Evolutionary conservation across 2,888 invertebrate genomes (phyloP).

Genomic region (Acronicta aceris): DNA sequence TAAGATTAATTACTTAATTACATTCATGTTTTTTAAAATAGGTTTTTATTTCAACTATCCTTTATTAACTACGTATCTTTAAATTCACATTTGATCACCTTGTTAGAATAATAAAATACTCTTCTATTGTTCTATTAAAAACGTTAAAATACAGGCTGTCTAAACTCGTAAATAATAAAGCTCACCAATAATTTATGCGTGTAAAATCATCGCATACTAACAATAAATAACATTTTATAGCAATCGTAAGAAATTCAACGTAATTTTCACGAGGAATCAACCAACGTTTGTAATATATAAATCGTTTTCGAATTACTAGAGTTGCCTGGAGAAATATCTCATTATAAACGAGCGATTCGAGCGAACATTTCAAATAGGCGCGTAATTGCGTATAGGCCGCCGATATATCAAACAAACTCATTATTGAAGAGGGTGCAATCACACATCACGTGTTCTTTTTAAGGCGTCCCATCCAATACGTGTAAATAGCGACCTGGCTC

Average conservation of each 20-base stretch:
- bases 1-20: no score
- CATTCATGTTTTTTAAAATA: no score
- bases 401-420: slow-evolving; percentile 77
- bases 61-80: no score
- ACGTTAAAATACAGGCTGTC: slow-evolving; percentile 47
- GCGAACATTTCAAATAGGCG: slow-evolving; percentile 73
- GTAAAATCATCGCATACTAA: slow-evolving; percentile 63
- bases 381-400: slow-evolving; percentile 74
- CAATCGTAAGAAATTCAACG: slow-evolving; percentile 64
- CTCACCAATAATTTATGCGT: slow-evolving; percentile 65
- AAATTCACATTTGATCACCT: neutral
- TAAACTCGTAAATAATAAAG: slow-evolving; percentile 59
- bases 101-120: slow-evolving; percentile 26
- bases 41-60: no score
- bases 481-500: slow-evolving; percentile 73
- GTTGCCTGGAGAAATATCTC: slow-evolving; percentile 75
- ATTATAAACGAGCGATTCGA: slow-evolving; percentile 69
- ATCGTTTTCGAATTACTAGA: slow-evolving; percentile 71
- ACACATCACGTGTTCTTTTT: slow-evolving; percentile 66
- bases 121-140: slow-evolving; percentile 30
- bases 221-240: slow-evolving; percentile 70
- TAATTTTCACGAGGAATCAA: slow-evolving; percentile 70
- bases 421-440: slow-evolving; percentile 68
- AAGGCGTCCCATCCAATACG: slow-evolving; percentile 65
- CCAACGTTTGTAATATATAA: slow-evolving; percentile 61